Evolutionary conservation across 2,797 vertebrate species (phyloP), one percentile per base, ranked within the genome.

Genomic region (Trematomus bernacchii): DNA sequence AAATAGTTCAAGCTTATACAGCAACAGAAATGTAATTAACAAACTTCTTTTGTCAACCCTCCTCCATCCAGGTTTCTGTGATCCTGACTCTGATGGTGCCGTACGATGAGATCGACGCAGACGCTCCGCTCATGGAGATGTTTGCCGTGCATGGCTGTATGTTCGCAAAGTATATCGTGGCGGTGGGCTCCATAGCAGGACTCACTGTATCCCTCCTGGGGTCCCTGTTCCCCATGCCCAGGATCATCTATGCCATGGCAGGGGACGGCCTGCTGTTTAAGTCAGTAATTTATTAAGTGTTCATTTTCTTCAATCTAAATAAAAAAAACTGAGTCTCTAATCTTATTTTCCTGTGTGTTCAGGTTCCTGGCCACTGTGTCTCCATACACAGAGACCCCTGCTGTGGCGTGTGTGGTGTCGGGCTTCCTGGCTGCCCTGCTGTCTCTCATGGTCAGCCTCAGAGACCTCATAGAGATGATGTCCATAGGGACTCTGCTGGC

Each of bases 391-490:
- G 98, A 99, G 93, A 99, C 98, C 0, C 98, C 98, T 0, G 95
- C 96, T 0, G 95, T 99, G 71, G 98, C 98, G 61, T 99, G 98
- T 63, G 96, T 98, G 0, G 98, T 99, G 71, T 99, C 98, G 0
- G 98, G 98, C 4, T 98, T 97, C 82, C 93, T 99, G 1, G 97
- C 98, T 0, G 96, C 97, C 0, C 90, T 99, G 59, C 94, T 99
- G n/a, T 96, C 97, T 2, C 94, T 99, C 59, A 90, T 99, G 74
- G 97, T 99, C 88, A 99, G 97, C 90, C 95, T 99, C 82, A 89
- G 97, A 82, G 98, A 99, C 91, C 94, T 99, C 65, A 99, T 99
- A 66, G 98, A 99, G 87, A 99, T 99, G 98, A 99, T 99, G 98
- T 99, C 98, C 84, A 99, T 99, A 0, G 98, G 98, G 78, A 99